These are phyloP conservation scores for Penaeus japonicus DNA, from an alignment of 1,140 invertebrate species.

Conservation along the genomic window DNA sequence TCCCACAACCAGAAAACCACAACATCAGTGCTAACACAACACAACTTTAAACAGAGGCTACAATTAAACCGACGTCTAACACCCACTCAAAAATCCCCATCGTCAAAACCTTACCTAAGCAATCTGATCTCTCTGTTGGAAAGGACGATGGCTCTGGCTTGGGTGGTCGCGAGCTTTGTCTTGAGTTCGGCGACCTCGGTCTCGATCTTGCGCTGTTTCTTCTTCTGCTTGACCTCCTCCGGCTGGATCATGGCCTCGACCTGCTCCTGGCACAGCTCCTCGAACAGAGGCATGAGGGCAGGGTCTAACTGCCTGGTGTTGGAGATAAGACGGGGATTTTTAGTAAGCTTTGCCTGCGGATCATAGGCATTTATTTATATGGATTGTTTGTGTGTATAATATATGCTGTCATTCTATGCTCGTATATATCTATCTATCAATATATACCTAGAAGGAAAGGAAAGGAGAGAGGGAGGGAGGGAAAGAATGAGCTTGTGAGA, in stretches of 20 bases:
- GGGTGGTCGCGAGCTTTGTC: constrained; percentile 79
- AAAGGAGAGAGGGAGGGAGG: too few relatives aligned
- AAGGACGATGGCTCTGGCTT: constrained; percentile 83
- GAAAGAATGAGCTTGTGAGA: too few relatives aligned
- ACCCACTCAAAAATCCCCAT: background rate
- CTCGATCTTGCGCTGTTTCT: constrained; percentile 64
- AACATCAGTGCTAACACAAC: background rate
- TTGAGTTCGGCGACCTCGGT: constrained; percentile 88
- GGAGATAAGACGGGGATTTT: background rate
- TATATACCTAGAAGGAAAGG: too few relatives aligned
- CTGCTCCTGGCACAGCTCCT: constrained; percentile 88
- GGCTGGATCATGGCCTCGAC: constrained; percentile 85
- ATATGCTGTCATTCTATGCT: too few relatives aligned
- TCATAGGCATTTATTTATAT: too few relatives aligned
- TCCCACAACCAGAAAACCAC: constrained; percentile 17
- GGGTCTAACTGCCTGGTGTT: constrained; percentile 54
- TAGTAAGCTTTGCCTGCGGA: too few relatives aligned
- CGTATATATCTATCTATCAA: too few relatives aligned
- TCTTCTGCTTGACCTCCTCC: constrained; percentile 81
- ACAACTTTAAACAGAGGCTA: background rate
- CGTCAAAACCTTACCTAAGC: constrained; percentile 70
- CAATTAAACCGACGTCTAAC: too few relatives aligned
- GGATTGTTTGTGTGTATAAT: too few relatives aligned
- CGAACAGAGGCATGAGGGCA: constrained; percentile 73
- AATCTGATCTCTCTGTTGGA: constrained; percentile 91